A percentile compares a stretch with the other conserved stretches of the same genome.
phyloP scores from a whole-genome alignment of 2,888 invertebrate genomes.

The Epirrita christyi region DNA sequence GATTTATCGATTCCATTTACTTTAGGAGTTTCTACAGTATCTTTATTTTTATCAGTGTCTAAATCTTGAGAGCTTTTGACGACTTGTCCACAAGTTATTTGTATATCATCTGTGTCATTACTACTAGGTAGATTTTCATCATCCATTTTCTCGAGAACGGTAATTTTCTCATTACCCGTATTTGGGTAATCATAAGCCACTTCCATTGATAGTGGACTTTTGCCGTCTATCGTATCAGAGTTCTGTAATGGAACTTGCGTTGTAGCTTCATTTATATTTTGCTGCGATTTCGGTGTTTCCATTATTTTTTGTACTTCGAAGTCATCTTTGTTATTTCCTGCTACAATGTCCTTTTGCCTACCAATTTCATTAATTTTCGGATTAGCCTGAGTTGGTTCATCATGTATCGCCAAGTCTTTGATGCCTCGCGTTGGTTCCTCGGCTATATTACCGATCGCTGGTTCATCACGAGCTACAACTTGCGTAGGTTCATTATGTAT shows the following conservation, averaged over 20 bases:
- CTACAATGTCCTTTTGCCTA: background rate
- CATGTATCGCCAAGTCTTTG: constrained; percentile 16
- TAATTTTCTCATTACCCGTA: constrained; percentile 49
- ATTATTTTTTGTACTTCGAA: constrained; percentile 17
- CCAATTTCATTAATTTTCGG: background rate
- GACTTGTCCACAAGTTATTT: constrained; percentile 73
- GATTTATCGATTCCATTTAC: constrained; percentile 52
- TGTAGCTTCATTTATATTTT: constrained; percentile 51
- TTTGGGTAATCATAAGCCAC: constrained; percentile 63
- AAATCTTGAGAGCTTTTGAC: constrained; percentile 57
- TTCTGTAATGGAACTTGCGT: constrained; percentile 60
- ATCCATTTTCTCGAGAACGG: constrained; percentile 61
- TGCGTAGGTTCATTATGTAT: constrained; percentile 8
- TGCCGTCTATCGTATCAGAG: constrained; percentile 52
- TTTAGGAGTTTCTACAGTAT: constrained; percentile 42
- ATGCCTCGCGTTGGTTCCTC: constrained; percentile 5
- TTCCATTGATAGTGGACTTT: constrained; percentile 61
- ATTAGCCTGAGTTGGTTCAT: constrained; percentile 15
- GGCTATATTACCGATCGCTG: background rate
- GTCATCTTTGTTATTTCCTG: constrained; percentile 12
- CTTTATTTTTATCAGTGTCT: constrained; percentile 35
- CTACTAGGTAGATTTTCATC: constrained; percentile 70
- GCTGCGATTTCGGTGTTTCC: constrained; percentile 6
- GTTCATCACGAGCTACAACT: background rate
- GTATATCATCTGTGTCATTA: constrained; percentile 73